phyloP scores from a whole-genome alignment of 2,113 vertebrate species.

The Salvelinus sp. region DNA sequence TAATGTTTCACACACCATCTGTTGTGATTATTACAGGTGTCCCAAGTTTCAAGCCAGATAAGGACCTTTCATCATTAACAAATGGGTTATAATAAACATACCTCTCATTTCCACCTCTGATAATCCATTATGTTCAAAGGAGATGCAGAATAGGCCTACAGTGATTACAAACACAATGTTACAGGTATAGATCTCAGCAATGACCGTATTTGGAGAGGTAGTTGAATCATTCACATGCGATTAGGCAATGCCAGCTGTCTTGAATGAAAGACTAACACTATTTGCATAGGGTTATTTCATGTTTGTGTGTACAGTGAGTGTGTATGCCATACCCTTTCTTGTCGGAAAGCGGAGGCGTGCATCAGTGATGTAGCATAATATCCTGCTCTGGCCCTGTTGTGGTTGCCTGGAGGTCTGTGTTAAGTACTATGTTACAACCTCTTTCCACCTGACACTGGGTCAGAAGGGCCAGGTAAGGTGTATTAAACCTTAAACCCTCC shows the following conservation, averaged over 20 bases:
- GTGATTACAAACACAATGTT: no score
- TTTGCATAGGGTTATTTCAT: not conserved
- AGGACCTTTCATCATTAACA: not conserved
- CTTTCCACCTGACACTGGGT: not conserved
- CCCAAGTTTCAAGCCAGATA: not conserved
- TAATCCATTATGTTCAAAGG: not conserved
- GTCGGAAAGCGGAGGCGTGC: not conserved
- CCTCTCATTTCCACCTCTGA: not conserved
- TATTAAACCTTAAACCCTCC: not conserved
- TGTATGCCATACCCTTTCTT: not conserved
- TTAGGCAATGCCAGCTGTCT: not conserved
- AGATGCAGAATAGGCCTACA: not conserved
- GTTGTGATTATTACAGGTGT: slow-evolving; percentile 5
- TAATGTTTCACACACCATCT: slow-evolving; percentile 19
- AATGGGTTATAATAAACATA: slow-evolving; percentile 19
- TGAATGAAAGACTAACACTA: not conserved
- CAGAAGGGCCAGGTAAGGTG: not conserved
- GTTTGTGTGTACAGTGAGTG: not conserved
- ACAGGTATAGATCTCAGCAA: slow-evolving; percentile 6
- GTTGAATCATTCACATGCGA: slow-evolving; percentile 3
- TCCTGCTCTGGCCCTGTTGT: slow-evolving; percentile 1
- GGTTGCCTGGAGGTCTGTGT: slow-evolving; percentile 1
- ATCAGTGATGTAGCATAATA: not conserved
- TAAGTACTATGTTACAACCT: not conserved
- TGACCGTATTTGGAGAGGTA: not conserved